Evolutionary conservation across 2,797 vertebrate species (phyloP).

Genomic region (Monodelphis domestica): DNA sequence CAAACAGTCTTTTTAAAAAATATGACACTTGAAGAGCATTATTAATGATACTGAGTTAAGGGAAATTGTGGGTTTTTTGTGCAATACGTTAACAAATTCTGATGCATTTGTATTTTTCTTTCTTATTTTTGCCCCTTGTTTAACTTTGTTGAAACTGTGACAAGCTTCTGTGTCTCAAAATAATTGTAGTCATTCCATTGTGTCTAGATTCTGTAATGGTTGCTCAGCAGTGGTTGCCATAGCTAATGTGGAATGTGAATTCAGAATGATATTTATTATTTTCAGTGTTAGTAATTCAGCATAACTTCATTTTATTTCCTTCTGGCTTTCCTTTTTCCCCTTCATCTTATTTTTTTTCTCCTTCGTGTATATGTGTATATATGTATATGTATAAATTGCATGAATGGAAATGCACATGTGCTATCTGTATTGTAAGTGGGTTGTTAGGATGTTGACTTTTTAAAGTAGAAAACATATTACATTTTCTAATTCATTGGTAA

Average conservation of each 20-base stretch:
- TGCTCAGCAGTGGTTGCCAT: fast-evolving
- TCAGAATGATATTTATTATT: neutral
- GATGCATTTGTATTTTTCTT: neutral
- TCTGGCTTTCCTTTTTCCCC: neutral
- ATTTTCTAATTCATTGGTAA: slow-evolving; percentile 41
- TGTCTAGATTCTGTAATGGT: neutral
- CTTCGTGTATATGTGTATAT: neutral
- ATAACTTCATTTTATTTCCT: neutral
- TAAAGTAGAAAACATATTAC: neutral
- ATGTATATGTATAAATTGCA: neutral
- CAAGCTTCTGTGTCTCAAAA: neutral
- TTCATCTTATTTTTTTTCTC: neutral
- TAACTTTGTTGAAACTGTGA: neutral
- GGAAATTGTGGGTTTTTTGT: neutral
- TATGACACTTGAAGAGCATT: neutral
- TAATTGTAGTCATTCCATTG: neutral
- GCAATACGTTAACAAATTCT: neutral
- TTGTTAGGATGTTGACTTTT: slow-evolving; percentile 8
- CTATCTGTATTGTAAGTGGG: neutral
- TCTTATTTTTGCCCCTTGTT: neutral
- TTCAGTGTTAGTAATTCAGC: neutral
- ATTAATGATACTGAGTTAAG: neutral
- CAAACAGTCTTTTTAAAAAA: neutral
- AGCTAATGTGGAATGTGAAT: neutral
- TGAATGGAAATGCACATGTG: neutral